These are phyloP conservation scores for Hedychridium roseum DNA, from an alignment of 2,888 invertebrate genomes.

Conservation along the genomic window DNA sequence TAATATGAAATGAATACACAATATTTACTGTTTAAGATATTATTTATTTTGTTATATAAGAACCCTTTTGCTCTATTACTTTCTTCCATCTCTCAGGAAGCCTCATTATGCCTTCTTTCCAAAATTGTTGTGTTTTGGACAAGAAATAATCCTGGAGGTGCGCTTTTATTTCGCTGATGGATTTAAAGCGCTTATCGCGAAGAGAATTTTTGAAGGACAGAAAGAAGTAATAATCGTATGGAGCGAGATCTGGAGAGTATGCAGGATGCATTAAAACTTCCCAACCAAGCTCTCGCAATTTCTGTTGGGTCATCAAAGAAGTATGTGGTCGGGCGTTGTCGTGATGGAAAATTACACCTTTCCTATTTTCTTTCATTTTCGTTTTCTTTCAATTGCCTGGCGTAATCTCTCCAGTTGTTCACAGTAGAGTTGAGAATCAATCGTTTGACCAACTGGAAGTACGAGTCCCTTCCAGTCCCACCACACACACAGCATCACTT, in stretches of 20 bases:
- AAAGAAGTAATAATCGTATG: conserved; percentile 45
- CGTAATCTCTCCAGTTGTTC: conserved; percentile 10
- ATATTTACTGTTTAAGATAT: neutral
- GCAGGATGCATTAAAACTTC: conserved; percentile 35
- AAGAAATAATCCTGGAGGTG: too few species aligned
- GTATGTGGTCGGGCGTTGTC: conserved; percentile 30
- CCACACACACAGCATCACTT: neutral
- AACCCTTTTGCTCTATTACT: conserved; percentile 13
- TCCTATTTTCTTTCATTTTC: conserved; percentile 20
- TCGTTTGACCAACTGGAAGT: conserved; percentile 11
- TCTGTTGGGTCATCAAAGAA: conserved; percentile 33
- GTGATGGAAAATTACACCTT: conserved; percentile 21
- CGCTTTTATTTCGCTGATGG: too few species aligned
- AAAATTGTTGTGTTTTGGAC: conserved; percentile 25
- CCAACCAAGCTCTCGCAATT: conserved; percentile 34
- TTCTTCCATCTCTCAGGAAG: conserved; percentile 21
- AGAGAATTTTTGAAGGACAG: conserved; percentile 29
- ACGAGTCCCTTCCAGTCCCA: conserved; percentile 3
- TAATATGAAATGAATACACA: neutral
- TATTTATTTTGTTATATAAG: neutral
- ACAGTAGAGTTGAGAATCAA: conserved; percentile 19
- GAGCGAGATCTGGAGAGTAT: conserved; percentile 42
- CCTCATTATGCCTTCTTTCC: conserved; percentile 22
- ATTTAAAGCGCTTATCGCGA: conserved; percentile 28
- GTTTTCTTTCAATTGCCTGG: conserved; percentile 13